phyloP scores from a whole-genome alignment of 2,888 invertebrate species.

The Drosophila peninsularis region DNA sequence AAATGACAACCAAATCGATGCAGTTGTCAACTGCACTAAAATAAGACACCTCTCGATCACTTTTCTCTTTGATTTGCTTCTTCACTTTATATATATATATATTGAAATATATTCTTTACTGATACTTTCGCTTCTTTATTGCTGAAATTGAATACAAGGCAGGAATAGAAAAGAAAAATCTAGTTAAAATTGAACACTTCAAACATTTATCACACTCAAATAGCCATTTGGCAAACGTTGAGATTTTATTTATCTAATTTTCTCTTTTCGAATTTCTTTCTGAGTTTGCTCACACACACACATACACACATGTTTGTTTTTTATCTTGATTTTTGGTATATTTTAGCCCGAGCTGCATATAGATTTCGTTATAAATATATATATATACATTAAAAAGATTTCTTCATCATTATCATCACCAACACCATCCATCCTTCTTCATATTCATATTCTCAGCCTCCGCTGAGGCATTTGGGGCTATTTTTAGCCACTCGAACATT shows the following conservation, averaged over 20 bases:
- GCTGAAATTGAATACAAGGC: slow-evolving; percentile 73
- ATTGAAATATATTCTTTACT: slow-evolving; percentile 48
- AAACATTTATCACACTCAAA: slow-evolving; percentile 48
- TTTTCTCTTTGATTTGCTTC: slow-evolving; percentile 71
- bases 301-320: background rate
- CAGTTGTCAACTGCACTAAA: slow-evolving; percentile 74
- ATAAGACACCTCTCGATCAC: slow-evolving; percentile 77
- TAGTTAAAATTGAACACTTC: slow-evolving; percentile 32
- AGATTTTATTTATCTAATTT: slow-evolving; percentile 21
- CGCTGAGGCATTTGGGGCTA: slow-evolving; percentile 60
- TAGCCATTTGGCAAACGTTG: slow-evolving; percentile 46
- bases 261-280: slow-evolving; percentile 34
- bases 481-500: slow-evolving; percentile 68
- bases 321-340: slow-evolving; percentile 31
- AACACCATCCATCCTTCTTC: slow-evolving; percentile 57
- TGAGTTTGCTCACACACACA: slow-evolving; percentile 27
- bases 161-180: slow-evolving; percentile 34
- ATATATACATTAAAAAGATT: slow-evolving; percentile 30
- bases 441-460: slow-evolving; percentile 67
- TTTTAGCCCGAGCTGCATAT: slow-evolving; percentile 25
- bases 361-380: slow-evolving; percentile 33
- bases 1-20: slow-evolving; percentile 79
- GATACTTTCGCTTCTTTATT: slow-evolving; percentile 75
- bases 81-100: slow-evolving; percentile 68
- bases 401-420: slow-evolving; percentile 38